phyloP scores from a whole-genome alignment of 2,888 invertebrate genomes.

The Campoplex nolae region DNA sequence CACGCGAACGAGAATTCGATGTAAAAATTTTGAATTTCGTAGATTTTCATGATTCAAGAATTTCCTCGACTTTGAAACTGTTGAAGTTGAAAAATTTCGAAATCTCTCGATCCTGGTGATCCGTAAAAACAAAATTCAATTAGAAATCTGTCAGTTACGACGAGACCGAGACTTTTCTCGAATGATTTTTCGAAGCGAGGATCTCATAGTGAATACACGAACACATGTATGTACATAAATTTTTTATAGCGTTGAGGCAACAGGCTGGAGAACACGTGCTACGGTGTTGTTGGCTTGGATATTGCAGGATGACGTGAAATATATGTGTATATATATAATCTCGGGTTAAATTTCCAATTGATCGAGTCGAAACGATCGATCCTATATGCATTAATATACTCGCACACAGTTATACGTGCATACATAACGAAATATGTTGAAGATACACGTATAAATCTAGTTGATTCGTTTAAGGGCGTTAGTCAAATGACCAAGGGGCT shows the following conservation, averaged over 20 bases:
- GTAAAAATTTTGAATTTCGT: no score
- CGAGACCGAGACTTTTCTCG: background rate
- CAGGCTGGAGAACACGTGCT: slow-evolving; percentile 67
- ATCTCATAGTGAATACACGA: background rate
- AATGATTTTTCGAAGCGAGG: background rate
- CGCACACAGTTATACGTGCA: background rate
- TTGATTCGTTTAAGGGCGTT: background rate
- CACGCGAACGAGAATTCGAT: no score
- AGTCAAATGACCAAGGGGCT: background rate
- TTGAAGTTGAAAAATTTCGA: no score
- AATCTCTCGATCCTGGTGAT: background rate
- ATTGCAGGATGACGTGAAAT: slow-evolving; percentile 60
- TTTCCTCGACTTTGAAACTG: no score
- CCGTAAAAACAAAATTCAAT: background rate
- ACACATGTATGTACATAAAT: background rate
- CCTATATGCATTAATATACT: slow-evolving; percentile 7
- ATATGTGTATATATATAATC: slow-evolving; percentile 50
- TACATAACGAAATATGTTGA: slow-evolving; percentile 10
- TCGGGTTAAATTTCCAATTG: slow-evolving; percentile 59
- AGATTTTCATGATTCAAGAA: no score
- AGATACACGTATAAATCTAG: slow-evolving; percentile 7
- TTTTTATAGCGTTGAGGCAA: slow-evolving; percentile 51
- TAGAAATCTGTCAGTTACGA: background rate
- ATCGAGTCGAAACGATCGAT: slow-evolving; percentile 62
- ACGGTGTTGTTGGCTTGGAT: slow-evolving; percentile 9